Percentiles rank a stretch among this genome's conserved stretches.
Conservation (phyloP, 1,140 invertebrate species). For the Drosophila mayri region DNA sequence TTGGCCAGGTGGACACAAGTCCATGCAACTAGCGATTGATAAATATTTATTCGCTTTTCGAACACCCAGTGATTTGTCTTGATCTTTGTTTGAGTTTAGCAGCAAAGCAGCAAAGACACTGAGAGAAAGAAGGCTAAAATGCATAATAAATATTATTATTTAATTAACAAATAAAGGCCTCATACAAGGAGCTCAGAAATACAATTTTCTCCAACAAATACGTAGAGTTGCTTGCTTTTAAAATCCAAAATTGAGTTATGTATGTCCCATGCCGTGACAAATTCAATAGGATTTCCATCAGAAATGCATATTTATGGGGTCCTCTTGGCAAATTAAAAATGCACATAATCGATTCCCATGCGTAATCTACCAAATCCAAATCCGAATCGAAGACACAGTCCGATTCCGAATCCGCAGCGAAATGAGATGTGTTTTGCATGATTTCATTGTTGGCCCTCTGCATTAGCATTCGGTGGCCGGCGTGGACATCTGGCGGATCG, state of each 20-base stretch:
- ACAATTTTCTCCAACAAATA: not conserved
- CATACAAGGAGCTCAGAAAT: no score
- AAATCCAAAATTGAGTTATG: not conserved
- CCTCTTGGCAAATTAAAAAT: conserved; percentile 31
- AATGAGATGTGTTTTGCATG: conserved; percentile 71
- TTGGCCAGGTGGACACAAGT: conserved; percentile 40
- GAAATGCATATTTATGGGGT: conserved; percentile 6
- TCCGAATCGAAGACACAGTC: not conserved
- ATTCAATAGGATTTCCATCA: conserved; percentile 1
- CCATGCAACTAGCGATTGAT: conserved; percentile 26
- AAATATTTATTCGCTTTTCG: conserved; percentile 41
- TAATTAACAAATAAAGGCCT: not conserved
- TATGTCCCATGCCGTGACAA: not conserved
- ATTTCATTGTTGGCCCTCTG: conserved; percentile 67
- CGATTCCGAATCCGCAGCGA: conserved; percentile 3
- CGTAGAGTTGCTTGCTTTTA: not conserved
- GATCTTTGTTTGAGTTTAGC: not conserved
- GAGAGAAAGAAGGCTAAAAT: not conserved
- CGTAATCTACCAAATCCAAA: conserved; percentile 29
- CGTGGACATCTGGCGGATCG: conserved; percentile 30
- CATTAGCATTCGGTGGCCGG: conserved; percentile 57
- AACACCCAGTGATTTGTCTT: conserved; percentile 13
- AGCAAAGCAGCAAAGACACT: not conserved
- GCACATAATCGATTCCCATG: conserved; percentile 19
- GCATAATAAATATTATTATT: not conserved